phyloP scores from a whole-genome alignment of 1,140 invertebrate species.

The Ridgeia piscesae region DNA sequence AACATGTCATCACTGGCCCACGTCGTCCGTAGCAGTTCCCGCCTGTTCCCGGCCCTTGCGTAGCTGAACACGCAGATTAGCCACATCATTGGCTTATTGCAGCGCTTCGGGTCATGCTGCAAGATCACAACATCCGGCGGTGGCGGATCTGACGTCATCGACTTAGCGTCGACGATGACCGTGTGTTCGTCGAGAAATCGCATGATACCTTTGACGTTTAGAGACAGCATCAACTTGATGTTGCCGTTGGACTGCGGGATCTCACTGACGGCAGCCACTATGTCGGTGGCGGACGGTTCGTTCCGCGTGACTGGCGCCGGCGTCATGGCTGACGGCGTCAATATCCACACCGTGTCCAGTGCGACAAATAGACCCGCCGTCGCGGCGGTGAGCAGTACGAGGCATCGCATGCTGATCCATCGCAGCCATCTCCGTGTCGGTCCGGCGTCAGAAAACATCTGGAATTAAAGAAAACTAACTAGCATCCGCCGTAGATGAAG shows the following conservation, averaged over 20 bases:
- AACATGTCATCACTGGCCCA: not conserved
- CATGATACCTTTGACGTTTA: not conserved
- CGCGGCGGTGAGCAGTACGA: not conserved
- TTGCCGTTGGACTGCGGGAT: not conserved
- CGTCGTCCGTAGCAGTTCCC: not conserved
- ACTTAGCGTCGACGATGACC: not conserved
- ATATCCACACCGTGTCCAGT: not conserved
- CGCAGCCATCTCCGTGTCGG: not conserved
- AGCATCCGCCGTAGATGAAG: too few relatives aligned
- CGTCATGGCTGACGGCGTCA: not conserved
- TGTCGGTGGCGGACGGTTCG: not conserved
- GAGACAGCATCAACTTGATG: not conserved
- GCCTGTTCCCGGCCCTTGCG: not conserved
- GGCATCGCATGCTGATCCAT: not conserved
- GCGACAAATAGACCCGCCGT: not conserved
- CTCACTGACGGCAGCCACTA: not conserved
- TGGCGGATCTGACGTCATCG: not conserved
- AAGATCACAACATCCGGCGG: not conserved
- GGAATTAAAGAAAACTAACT: not conserved
- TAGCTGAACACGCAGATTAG: not conserved
- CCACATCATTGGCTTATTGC: not conserved
- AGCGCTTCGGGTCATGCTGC: not conserved
- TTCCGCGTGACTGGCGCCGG: not conserved
- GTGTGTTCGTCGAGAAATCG: not conserved
- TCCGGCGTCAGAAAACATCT: not conserved